Evolutionary conservation across 2,113 vertebrate genomes (phyloP), one percentile per base, ranked within the genome.

Genomic region (Poeciliopsis retropinna): DNA sequence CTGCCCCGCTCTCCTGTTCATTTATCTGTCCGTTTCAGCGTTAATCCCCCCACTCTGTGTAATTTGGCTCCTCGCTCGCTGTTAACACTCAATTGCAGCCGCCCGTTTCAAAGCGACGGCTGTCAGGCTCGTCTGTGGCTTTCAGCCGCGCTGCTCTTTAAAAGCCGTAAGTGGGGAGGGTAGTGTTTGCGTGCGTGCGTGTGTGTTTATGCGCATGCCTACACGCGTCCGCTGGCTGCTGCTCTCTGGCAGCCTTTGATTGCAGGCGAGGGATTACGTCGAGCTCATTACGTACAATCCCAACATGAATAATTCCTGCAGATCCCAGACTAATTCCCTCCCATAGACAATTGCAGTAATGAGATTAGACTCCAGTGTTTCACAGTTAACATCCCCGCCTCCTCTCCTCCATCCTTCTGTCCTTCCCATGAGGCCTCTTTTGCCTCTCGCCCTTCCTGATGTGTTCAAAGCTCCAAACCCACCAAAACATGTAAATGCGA

Each of bases 261-360:
- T 93, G 84, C 72, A 66, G 78, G 80, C 77, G 57, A 64, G 78
- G 91, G 93, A 94, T 94, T 94, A 95, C 85, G 86, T 80, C 77
- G 77, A 86, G 77, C 88, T 94, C 89, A 91, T 93, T 92, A 92
- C 85, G 83, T 88, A 73, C 83, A 78, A 91, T 84, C 86, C 84
- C 78, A 89, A 92, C 92, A 92, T 84, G 89, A 91, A 79, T 93
- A 93, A 94, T 93, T 94, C 93, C 87, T 77, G 87, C 89, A 89
- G 91, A 94, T 93, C 93, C 87, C 83, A 60, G 87, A 87, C 83
- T 94, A 93, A 92, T 94, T 91, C 91, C 92, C 89, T 87, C 85
- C 87, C 88, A 87, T 88, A 94, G 93, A 94, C 94, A 94, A 94
- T 93, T 83, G 82, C 54, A 32, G 73, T 95, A 93, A 94, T 94